Conservation (phyloP, 2,888 invertebrate genomes). For the Cheilosia impressa region DNA sequence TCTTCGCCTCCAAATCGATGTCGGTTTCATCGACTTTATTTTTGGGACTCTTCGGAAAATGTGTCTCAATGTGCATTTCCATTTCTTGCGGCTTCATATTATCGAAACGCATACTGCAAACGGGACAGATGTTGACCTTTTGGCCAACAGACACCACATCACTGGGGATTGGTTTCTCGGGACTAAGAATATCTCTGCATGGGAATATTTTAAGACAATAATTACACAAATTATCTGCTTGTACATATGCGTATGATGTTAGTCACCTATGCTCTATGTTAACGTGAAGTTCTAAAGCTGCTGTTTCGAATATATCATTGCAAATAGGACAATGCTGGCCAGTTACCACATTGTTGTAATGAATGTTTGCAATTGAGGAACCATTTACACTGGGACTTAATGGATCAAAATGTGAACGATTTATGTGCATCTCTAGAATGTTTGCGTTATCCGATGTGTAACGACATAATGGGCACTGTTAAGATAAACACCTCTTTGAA, state of each 20-base stretch:
- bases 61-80: slow-evolving; percentile 91
- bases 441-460: slow-evolving; percentile 90
- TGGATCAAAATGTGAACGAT: slow-evolving; percentile 89
- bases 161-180: slow-evolving; percentile 76
- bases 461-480: slow-evolving; percentile 90
- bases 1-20: slow-evolving; percentile 87
- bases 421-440: slow-evolving; percentile 92
- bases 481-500: slow-evolving; percentile 54
- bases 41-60: slow-evolving; percentile 85
- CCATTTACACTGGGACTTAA: slow-evolving; percentile 82
- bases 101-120: slow-evolving; percentile 84
- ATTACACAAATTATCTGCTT: slow-evolving; percentile 5
- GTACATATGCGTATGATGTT: slow-evolving; percentile 84
- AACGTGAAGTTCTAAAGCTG: slow-evolving; percentile 92
- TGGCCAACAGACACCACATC: slow-evolving; percentile 77
- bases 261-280: slow-evolving; percentile 92
- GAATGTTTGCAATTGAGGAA: slow-evolving; percentile 83
- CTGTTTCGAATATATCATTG: slow-evolving; percentile 88
- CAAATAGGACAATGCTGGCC: slow-evolving; percentile 92
- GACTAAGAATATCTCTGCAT: slow-evolving; percentile 79
- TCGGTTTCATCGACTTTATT: slow-evolving; percentile 77
- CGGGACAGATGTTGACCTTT: slow-evolving; percentile 83
- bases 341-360: slow-evolving; percentile 82
- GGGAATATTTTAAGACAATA: background rate
- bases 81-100: slow-evolving; percentile 84